Base-by-base conservation (phyloP, 2,888 invertebrate species). In the Bedellia somnulentella region DNA sequence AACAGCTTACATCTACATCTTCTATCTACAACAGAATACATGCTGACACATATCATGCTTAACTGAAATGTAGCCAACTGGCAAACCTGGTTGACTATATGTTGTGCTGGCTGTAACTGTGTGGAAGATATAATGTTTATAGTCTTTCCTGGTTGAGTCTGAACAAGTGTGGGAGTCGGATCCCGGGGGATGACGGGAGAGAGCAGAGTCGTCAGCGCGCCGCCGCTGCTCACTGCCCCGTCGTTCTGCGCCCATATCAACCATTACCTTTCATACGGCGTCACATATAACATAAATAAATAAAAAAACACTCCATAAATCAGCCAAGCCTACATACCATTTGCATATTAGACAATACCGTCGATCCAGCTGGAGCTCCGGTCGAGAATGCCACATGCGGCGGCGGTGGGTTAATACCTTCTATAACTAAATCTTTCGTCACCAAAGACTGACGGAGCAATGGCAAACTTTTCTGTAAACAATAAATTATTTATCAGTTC, bases 341-440 rank as follows among this genome's bases (percentile, higher is more conserved):
- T 33, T 51, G 58, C 1, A 61, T 37, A 40, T 63, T 58, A 17
- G 52, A 38, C 4, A n/a, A n/a, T n/a, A n/a, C n/a, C n/a, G n/a
- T n/a, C n/a, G n/a, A n/a, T 18, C 18, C 18, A 18, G 18, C 5
- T 2, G 56, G 41, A 0, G 57, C 46, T 2, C 61, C 43, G 2
- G 42, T 47, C 1, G 59, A 46, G 39, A 63, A 71, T 0, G 61
- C 71, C 2, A 68, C 41, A 35, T 61, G 61, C 0, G 86, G 78
- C 13, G 91, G 86, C 10, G 96, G 97, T 6, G 96, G 89, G 55
- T 87, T 86, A 48, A 98, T 94, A 9, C 97, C 97, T 44, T 97
- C 96, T 47, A 98, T 97, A 16, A 87, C 83, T 55, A 96, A 79
- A 68, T 95, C 95, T 64, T 91, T 89, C 24, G 85, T 88, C 36